phyloP scores from a whole-genome alignment of 2,113 vertebrate species.

The Erythrocebus patas region DNA sequence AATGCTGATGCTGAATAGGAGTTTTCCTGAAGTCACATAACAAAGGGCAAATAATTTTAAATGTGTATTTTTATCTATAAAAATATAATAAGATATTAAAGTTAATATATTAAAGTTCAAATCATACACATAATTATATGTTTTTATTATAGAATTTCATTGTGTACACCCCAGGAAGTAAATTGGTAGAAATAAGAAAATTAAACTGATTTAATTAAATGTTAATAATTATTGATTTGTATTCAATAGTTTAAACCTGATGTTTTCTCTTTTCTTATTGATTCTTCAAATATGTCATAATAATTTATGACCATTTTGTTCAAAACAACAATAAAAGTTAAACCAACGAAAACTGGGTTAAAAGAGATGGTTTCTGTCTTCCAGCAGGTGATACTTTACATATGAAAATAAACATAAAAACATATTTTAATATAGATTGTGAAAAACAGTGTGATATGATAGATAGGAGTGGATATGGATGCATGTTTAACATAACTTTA shows the following conservation, averaged over 20 bases:
- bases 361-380: not conserved
- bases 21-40: not conserved
- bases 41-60: not conserved
- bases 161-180: not conserved
- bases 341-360: not conserved
- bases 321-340: not conserved
- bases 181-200: not conserved
- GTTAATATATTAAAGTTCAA: not conserved
- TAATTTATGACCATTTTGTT: not conserved
- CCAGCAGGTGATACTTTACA: not conserved
- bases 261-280: not conserved
- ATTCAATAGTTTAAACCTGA: not conserved
- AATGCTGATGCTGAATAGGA: not conserved
- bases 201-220: not conserved
- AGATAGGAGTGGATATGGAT: not conserved
- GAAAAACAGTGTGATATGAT: not conserved
- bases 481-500: not conserved
- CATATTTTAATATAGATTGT: not conserved
- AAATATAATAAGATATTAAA: not conserved
- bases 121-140: not conserved
- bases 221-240: not conserved
- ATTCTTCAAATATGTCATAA: not conserved
- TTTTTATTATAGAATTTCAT: not conserved
- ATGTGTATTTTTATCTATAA: not conserved
- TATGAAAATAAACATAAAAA: not conserved